These are phyloP conservation scores for Paratilapia polleni DNA, from an alignment of 2,113 vertebrate genomes.

Conservation along the genomic window DNA sequence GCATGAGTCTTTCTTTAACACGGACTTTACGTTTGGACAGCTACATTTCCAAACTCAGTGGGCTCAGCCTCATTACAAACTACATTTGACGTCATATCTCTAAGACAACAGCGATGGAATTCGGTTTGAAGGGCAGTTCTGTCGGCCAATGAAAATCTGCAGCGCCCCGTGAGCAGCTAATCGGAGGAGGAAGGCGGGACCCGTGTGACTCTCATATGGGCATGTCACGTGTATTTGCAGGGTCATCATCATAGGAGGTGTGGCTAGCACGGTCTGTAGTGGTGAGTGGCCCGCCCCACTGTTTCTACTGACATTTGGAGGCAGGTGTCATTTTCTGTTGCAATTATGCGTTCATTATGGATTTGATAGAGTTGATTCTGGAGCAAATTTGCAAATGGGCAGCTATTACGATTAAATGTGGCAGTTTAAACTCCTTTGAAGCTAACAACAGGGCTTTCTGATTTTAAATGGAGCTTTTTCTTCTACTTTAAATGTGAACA, in stretches of 20 bases:
- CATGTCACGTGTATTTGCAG: slow-evolving; percentile 76
- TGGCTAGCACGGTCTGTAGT: slow-evolving; percentile 25
- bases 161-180: slow-evolving; percentile 65
- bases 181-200: slow-evolving; percentile 49
- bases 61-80: slow-evolving; percentile 56
- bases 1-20: background rate
- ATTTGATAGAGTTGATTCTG: background rate
- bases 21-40: background rate
- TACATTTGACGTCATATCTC: slow-evolving; percentile 78
- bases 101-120: slow-evolving; percentile 74
- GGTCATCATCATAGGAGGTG: slow-evolving; percentile 61
- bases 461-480: background rate
- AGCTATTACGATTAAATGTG: background rate
- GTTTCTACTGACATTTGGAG: slow-evolving; percentile 22
- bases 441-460: background rate
- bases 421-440: background rate
- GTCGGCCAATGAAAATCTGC: slow-evolving; percentile 57
- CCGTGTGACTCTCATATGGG: background rate
- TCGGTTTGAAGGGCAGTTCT: slow-evolving; percentile 44
- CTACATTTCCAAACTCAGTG: slow-evolving; percentile 23
- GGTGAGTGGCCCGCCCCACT: slow-evolving; percentile 14
- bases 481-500: background rate
- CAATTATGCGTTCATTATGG: background rate
- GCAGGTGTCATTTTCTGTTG: slow-evolving; percentile 43
- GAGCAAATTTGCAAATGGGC: background rate